Percentiles rank a stretch among this genome's conserved stretches.
Conservation (phyloP, 2,113 vertebrate species). For the Thomomys bottae region DNA sequence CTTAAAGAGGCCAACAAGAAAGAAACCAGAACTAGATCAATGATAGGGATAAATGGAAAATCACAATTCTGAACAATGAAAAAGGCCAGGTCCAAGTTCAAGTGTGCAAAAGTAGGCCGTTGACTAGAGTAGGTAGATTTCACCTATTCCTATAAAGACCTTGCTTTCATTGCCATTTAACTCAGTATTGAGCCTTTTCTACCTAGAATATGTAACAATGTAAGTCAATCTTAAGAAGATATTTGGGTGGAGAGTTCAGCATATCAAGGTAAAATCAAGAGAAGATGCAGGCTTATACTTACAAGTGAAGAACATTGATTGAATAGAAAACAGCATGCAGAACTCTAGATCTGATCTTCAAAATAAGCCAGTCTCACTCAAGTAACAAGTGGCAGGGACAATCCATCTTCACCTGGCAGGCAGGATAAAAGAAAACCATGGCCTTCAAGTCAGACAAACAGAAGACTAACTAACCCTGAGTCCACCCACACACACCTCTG, state of each 20-base stretch:
- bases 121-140: fast-evolving
- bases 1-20: neutral
- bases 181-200: neutral
- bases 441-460: neutral
- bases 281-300: neutral
- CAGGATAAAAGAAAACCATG: neutral
- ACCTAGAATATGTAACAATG: neutral
- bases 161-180: neutral
- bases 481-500: neutral
- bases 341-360: neutral
- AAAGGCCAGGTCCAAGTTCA: constrained; percentile 75
- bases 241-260: neutral
- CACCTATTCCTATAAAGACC: neutral
- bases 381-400: neutral
- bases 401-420: neutral
- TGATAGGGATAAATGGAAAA: constrained; percentile 6
- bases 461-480: neutral
- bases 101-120: constrained; percentile 5
- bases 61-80: constrained; percentile 69
- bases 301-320: neutral
- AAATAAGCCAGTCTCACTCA: neutral
- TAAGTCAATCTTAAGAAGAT: constrained; percentile 6
- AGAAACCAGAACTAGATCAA: constrained; percentile 11
- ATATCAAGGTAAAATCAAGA: neutral
- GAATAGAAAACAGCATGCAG: neutral